A percentile compares a stretch with the other conserved stretches of the same genome.
Evolutionary conservation across 2,888 invertebrate genomes (phyloP).

Genomic region (Dryococelus australis): DNA sequence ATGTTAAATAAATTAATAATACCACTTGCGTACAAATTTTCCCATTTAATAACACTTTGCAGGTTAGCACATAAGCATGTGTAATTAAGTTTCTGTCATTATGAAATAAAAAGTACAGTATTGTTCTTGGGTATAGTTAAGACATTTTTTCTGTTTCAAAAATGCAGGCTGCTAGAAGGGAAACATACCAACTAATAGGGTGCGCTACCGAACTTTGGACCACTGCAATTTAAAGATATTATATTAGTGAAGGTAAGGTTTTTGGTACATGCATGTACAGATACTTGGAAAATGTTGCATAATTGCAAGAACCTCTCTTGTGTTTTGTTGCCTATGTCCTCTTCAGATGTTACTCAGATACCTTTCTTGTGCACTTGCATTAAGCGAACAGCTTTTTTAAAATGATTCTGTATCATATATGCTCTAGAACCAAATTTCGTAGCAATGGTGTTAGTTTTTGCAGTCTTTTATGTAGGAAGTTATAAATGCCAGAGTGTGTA

Average conservation of each 20-base stretch:
- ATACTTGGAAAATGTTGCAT: background rate
- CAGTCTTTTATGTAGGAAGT: background rate
- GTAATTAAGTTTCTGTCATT: background rate
- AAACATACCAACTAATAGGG: background rate
- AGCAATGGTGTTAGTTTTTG: background rate
- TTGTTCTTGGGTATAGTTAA: background rate
- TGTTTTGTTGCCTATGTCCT: background rate
- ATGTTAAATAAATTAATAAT: conserved; percentile 16
- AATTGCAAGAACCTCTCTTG: conserved; percentile 1
- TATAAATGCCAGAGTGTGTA: background rate
- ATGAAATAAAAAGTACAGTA: background rate
- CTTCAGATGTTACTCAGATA: no score
- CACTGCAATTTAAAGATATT: background rate
- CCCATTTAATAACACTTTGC: background rate
- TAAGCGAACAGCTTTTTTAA: background rate
- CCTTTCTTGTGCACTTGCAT: no score
- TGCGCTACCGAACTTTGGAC: conserved; percentile 16
- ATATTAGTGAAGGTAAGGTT: conserved; percentile 9
- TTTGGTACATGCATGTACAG: conserved; percentile 10
- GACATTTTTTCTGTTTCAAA: conserved; percentile 5
- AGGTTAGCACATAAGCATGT: background rate
- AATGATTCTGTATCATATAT: background rate
- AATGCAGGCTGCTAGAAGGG: background rate
- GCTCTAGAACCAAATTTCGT: background rate
- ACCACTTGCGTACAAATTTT: background rate